Base-by-base conservation (phyloP, 2,797 vertebrate species). In the Calcarius lapponicus region DNA sequence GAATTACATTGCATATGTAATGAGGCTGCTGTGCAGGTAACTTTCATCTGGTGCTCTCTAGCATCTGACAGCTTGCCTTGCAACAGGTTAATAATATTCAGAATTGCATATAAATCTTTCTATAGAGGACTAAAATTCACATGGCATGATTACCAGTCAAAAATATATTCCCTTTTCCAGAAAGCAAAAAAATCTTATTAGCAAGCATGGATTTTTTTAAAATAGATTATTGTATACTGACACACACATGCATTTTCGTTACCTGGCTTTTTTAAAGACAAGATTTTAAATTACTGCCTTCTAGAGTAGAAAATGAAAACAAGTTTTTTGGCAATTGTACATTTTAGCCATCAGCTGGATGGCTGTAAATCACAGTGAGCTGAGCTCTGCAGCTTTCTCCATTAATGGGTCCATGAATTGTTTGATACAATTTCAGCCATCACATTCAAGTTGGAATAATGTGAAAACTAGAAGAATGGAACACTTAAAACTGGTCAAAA, bases 31-130 rank as follows among this genome's bases (percentile, higher is more conserved):
- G 40, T 57, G 61, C 36, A 82, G 45, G 65, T 80, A 60, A 48
- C 31, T 86, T 80, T 78, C 88, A 90, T 91, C 60, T 86, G 57
- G 18, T 91, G 67, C 56, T 88, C 65, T 93, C 64, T 50, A 56
- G 72, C 22, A 19, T 50, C 53, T 83, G 61, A 64, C 88, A 93
- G 56, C 69, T 86, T 80, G 53, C 34, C 69, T 93, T 91, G 56
- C 67, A 83, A 83, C 29, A 73, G 69, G 75, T 88, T 94, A 90
- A 82, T 92, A 62, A 91, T 56, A 88, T 80, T 83, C 72, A 88
- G 75, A 91, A 91, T 38, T 73, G 61, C 36, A 43, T 57, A 90
- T 94, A 93, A 91, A 82, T 96, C 88, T 86, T 56, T 13, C 36
- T 60, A 2, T 36, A 76, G 86, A 87, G 56, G 21, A 40, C 50